Conservation (phyloP, 2,888 invertebrate species). For the Clunio marinus region DNA sequence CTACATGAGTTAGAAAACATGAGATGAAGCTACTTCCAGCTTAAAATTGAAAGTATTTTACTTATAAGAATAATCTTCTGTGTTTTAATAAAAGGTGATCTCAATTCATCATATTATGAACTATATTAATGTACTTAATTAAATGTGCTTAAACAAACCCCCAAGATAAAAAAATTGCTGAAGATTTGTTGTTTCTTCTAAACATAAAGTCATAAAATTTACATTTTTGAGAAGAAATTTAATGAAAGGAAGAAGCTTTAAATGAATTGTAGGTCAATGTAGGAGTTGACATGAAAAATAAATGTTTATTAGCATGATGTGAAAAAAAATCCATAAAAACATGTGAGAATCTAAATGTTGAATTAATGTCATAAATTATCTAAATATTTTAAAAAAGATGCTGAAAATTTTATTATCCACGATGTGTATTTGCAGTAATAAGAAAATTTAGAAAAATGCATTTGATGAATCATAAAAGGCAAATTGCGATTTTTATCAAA, state of each 20-base stretch:
- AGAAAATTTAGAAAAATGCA: not conserved
- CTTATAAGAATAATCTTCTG: too few species aligned
- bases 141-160: constrained; percentile 29
- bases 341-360: constrained; percentile 33
- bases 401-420: constrained; percentile 37
- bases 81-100: not conserved
- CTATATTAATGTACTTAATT: not conserved
- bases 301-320: constrained; percentile 2
- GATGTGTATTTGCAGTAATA: constrained; percentile 38
- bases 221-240: not conserved
- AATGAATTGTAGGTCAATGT: not conserved
- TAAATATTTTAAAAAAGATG: constrained; percentile 27
- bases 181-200: not conserved
- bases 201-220: too few species aligned
- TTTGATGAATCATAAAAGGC: constrained; percentile 17
- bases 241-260: not conserved
- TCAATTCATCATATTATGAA: not conserved
- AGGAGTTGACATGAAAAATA: not conserved
- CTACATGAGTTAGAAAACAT: constrained; percentile 19
- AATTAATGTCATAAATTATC: not conserved
- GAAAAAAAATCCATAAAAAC: constrained; percentile 7
- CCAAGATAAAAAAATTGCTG: constrained; percentile 23
- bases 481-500: constrained; percentile 35
- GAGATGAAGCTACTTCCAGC: constrained; percentile 32
- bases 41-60: not conserved